A percentile compares a stretch with the other conserved stretches of the same genome.
Conservation (phyloP, 2,888 invertebrate genomes). For the Campoplex nolae region DNA sequence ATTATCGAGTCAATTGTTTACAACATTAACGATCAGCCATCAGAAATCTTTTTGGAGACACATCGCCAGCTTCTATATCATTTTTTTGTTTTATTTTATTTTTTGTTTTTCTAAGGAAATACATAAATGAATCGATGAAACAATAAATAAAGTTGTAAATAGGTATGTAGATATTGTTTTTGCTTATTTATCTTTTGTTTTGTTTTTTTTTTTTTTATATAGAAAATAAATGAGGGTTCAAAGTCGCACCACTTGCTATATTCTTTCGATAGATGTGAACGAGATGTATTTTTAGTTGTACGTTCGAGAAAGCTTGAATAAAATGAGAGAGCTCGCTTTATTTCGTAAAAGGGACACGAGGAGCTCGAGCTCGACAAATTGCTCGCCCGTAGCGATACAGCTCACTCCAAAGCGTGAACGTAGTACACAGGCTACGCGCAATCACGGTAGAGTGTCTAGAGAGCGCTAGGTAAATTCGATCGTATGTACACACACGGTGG, state of each 20-base stretch:
- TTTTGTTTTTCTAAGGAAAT: neutral
- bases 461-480: slow-evolving; percentile 4
- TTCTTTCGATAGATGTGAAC: slow-evolving; percentile 6
- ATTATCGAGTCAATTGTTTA: neutral
- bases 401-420: neutral
- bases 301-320: slow-evolving; percentile 51
- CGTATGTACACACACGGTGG: slow-evolving; percentile 3
- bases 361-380: slow-evolving; percentile 54
- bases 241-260: slow-evolving; percentile 53
- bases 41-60: neutral
- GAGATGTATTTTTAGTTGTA: slow-evolving; percentile 26
- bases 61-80: neutral
- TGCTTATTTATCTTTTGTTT: neutral
- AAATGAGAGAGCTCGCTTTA: slow-evolving; percentile 23
- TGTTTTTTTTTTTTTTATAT: neutral
- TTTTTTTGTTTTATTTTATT: neutral
- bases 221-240: slow-evolving; percentile 12
- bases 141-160: neutral
- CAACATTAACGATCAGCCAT: neutral
- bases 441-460: slow-evolving; percentile 56
- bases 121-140: slow-evolving; percentile 1
- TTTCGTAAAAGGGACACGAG: neutral
- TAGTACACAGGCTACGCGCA: slow-evolving; percentile 32
- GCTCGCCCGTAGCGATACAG: slow-evolving; percentile 19
- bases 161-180: neutral